Conservation (phyloP, 2,888 invertebrate species). For the Lepidochrysops patricia region DNA sequence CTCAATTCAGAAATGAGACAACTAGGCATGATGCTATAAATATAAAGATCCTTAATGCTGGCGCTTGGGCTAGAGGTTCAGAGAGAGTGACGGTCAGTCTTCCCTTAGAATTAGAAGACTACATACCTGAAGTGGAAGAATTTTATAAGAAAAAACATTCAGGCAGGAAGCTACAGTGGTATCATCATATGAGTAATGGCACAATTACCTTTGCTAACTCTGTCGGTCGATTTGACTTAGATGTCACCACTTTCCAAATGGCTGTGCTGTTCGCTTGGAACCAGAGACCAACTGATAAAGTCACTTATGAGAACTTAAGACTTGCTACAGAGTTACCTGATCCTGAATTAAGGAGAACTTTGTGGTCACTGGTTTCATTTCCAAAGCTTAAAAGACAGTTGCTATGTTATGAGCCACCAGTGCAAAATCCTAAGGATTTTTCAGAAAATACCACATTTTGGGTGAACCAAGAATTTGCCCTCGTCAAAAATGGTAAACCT, state of each 20-base stretch:
- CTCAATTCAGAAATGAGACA: slow-evolving; percentile 90
- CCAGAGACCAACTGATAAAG: slow-evolving; percentile 92
- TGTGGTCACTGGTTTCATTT: slow-evolving; percentile 97
- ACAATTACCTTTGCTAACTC: slow-evolving; percentile 96
- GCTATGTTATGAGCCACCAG: slow-evolving; percentile 85
- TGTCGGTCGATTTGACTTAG: slow-evolving; percentile 95
- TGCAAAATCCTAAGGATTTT: slow-evolving; percentile 94
- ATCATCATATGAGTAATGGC: slow-evolving; percentile 99
- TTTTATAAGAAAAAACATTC: slow-evolving; percentile 98
- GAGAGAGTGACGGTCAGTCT: slow-evolving; percentile 96
- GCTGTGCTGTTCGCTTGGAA: slow-evolving; percentile 99
- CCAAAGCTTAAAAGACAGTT: slow-evolving; percentile 97
- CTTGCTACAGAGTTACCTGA: slow-evolving; percentile 97
- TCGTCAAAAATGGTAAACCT: slow-evolving; percentile 94
- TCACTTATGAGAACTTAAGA: slow-evolving; percentile 96
- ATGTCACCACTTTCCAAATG: slow-evolving; percentile 99
- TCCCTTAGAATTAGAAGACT: slow-evolving; percentile 97
- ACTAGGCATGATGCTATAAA: slow-evolving; percentile 91
- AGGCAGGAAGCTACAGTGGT: slow-evolving; percentile 98
- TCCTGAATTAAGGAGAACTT: slow-evolving; percentile 92
- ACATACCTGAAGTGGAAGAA: slow-evolving; percentile 98
- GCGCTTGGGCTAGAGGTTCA: slow-evolving; percentile 97
- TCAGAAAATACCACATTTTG: slow-evolving; percentile 93
- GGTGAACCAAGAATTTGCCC: slow-evolving; percentile 97
- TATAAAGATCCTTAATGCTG: slow-evolving; percentile 98